Conservation (phyloP, 2,888 invertebrate species). For the Plagiodera versicolora region DNA sequence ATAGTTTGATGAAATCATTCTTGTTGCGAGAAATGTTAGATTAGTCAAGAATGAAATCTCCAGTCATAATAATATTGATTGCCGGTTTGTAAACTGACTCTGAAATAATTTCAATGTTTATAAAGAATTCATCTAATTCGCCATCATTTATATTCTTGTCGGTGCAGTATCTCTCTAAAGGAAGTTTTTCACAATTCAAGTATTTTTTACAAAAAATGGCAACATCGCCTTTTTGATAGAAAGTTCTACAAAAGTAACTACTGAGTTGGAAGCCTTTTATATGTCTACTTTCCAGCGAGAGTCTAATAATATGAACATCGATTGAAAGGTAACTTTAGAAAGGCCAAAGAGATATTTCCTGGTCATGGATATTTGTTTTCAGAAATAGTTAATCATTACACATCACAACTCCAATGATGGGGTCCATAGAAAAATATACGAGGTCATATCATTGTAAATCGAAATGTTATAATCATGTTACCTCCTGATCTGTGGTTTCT, state of each 20-base stretch:
- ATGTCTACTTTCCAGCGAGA: background rate
- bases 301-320: no score
- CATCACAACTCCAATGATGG: no score
- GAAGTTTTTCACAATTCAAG: background rate
- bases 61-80: slow-evolving; percentile 3
- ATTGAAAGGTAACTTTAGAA: no score
- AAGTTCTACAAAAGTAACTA: slow-evolving; percentile 4
- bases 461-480: no score
- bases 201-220: slow-evolving; percentile 5
- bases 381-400: no score
- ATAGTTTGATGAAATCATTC: background rate
- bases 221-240: slow-evolving; percentile 6
- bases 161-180: background rate
- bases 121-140: slow-evolving; percentile 4
- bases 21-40: background rate
- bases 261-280: background rate
- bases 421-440: no score
- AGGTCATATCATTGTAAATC: no score
- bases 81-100: slow-evolving; percentile 5
- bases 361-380: no score
- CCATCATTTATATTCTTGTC: slow-evolving; percentile 10
- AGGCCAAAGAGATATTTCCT: no score
- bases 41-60: slow-evolving; percentile 11
- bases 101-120: background rate
- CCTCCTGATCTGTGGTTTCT: no score